These are phyloP conservation scores for Hirundo rustica DNA, from an alignment of 2,797 vertebrate genomes.

Conservation along the genomic window DNA sequence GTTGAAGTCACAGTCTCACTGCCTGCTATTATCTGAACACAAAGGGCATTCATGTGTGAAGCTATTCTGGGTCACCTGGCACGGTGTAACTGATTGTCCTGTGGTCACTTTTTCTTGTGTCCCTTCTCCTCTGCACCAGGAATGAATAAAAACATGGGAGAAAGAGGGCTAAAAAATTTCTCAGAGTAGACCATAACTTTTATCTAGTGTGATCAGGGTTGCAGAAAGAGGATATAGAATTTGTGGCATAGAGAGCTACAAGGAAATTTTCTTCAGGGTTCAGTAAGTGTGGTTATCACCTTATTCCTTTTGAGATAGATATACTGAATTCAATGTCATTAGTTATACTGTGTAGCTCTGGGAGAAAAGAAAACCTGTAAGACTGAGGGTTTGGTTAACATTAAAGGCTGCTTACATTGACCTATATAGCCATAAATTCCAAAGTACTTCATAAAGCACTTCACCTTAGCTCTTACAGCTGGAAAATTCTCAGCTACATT, in stretches of 20 bases:
- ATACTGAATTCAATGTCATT: not conserved
- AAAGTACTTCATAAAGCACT: conserved; percentile 3
- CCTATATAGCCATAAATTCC: not conserved
- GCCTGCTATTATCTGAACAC: not conserved
- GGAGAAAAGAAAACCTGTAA: not conserved
- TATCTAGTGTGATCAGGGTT: not conserved
- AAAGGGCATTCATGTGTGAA: not conserved
- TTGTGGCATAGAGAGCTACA: not conserved
- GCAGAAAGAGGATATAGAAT: not conserved
- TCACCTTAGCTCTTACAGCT: not conserved
- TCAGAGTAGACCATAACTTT: not conserved
- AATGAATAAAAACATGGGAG: not conserved
- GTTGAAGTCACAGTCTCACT: not conserved
- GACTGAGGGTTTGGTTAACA: not conserved
- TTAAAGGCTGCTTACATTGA: conserved; percentile 7
- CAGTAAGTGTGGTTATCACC: not conserved
- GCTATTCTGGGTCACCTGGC: not conserved
- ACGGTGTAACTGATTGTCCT: not conserved
- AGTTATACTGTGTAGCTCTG: not conserved
- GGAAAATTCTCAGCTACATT: not conserved
- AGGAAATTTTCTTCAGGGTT: not conserved
- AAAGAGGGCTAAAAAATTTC: not conserved
- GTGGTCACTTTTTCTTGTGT: not conserved
- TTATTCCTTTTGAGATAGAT: not conserved
- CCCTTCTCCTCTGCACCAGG: not conserved